Conservation (phyloP, 2,113 vertebrate genomes). For the Tyrannus savana region DNA sequence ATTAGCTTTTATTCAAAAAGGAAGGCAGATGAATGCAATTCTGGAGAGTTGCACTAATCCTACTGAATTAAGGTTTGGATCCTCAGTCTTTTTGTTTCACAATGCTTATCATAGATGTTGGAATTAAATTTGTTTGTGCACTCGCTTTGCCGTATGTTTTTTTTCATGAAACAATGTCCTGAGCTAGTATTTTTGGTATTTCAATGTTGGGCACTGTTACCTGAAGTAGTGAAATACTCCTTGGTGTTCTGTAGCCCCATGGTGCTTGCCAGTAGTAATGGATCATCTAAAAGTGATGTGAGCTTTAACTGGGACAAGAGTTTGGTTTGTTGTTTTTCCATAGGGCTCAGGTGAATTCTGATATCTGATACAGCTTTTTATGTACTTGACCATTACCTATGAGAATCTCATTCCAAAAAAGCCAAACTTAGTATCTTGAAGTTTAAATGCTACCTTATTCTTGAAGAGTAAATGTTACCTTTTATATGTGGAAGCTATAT, state of each 20-base stretch:
- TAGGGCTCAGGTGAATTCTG: not conserved
- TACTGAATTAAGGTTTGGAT: not conserved
- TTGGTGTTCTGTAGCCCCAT: not conserved
- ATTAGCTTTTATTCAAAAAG: not conserved
- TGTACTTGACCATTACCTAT: not conserved
- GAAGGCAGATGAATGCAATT: not conserved
- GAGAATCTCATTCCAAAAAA: not conserved
- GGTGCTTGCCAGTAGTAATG: not conserved
- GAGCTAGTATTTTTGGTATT: not conserved
- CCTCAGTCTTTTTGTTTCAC: not conserved
- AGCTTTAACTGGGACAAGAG: not conserved
- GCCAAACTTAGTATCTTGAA: not conserved
- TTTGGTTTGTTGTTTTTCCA: not conserved
- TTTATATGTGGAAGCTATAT: not conserved
- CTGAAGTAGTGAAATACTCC: not conserved
- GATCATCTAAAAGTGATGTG: not conserved
- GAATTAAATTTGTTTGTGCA: not conserved
- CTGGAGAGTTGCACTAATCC: not conserved
- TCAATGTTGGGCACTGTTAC: not conserved
- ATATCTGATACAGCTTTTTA: not conserved
- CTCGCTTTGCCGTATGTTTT: accelerated
- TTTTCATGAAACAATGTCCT: not conserved
- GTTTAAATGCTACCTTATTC: not conserved
- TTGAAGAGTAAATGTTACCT: not conserved
- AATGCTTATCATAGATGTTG: not conserved